phyloP scores from a whole-genome alignment of 1,140 invertebrate genomes.

The Drosophila parvula region DNA sequence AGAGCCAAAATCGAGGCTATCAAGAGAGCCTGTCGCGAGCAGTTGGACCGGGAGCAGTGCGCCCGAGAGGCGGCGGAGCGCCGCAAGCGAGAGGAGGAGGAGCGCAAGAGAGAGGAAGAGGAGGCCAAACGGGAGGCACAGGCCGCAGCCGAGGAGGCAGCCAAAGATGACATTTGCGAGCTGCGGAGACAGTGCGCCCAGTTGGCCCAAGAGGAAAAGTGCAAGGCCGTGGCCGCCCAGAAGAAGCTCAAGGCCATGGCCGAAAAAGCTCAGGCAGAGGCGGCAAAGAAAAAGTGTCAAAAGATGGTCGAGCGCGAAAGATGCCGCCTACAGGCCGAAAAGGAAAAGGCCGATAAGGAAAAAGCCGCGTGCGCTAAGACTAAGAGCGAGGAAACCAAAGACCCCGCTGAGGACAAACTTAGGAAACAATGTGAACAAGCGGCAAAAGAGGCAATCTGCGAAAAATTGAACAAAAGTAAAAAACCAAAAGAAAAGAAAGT shows the following conservation, averaged over 20 bases:
- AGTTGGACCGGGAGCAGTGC: slow-evolving; percentile 12
- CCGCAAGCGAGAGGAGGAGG: slow-evolving; percentile 16
- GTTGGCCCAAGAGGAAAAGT: slow-evolving; percentile 6
- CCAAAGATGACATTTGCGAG: slow-evolving; percentile 9
- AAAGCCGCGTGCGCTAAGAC: slow-evolving; percentile 12
- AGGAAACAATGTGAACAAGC: neutral
- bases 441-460: slow-evolving; percentile 15
- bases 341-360: neutral
- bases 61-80: neutral
- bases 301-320: slow-evolving; percentile 6
- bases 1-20: slow-evolving; percentile 30
- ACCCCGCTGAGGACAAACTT: neutral
- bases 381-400: neutral
- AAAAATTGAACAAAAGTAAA: neutral
- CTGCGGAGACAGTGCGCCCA: slow-evolving; percentile 2
- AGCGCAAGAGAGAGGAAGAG: neutral
- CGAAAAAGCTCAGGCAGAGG: neutral
- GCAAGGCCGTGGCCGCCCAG: slow-evolving; percentile 2
- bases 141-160: neutral
- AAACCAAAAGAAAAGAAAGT: neutral
- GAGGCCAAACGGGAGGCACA: slow-evolving; percentile 10
- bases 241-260: slow-evolving; percentile 20
- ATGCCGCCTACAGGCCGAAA: slow-evolving; percentile 3
- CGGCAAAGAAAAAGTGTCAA: neutral
- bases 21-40: slow-evolving; percentile 11